A percentile compares a stretch with the other conserved stretches of the same genome.
Conservation (phyloP, 2,113 vertebrate genomes). For the Istiophorus platypterus region DNA sequence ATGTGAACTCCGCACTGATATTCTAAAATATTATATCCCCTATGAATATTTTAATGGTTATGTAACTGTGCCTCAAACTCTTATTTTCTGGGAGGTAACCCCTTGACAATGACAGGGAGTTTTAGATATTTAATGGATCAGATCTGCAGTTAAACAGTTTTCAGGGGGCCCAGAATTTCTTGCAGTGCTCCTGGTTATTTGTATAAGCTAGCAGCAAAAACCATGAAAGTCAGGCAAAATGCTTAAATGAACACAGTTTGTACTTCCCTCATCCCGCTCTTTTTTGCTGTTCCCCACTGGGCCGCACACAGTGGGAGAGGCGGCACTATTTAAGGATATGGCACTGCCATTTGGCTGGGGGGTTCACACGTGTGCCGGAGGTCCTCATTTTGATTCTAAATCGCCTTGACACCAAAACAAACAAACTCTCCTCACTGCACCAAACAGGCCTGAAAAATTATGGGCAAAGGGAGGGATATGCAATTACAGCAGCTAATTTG, state of each 20-base stretch:
- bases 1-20: background rate
- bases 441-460: conserved; percentile 81
- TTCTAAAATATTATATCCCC: conserved; percentile 9
- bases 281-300: conserved; percentile 29
- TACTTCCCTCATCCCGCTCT: conserved; percentile 1
- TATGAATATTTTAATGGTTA: conserved; percentile 45
- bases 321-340: conserved; percentile 65
- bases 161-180: conserved; percentile 10
- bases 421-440: conserved; percentile 79
- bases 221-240: conserved; percentile 54
- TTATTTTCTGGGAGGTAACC: background rate
- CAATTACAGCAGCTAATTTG: conserved; percentile 85
- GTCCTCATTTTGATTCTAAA: conserved; percentile 85
- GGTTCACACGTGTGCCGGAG: conserved; percentile 78
- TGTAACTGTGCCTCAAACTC: conserved; percentile 59
- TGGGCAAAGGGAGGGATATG: conserved; percentile 73
- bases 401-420: conserved; percentile 86
- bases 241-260: conserved; percentile 42
- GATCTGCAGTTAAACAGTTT: conserved; percentile 34
- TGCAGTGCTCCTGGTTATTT: conserved; percentile 51
- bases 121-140: conserved; percentile 29
- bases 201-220: conserved; percentile 55
- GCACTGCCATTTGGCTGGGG: conserved; percentile 75
- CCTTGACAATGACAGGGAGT: conserved; percentile 15
- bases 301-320: conserved; percentile 35